phyloP scores from a whole-genome alignment of 1,140 invertebrate species.

The Tetragonula clypearis region DNA sequence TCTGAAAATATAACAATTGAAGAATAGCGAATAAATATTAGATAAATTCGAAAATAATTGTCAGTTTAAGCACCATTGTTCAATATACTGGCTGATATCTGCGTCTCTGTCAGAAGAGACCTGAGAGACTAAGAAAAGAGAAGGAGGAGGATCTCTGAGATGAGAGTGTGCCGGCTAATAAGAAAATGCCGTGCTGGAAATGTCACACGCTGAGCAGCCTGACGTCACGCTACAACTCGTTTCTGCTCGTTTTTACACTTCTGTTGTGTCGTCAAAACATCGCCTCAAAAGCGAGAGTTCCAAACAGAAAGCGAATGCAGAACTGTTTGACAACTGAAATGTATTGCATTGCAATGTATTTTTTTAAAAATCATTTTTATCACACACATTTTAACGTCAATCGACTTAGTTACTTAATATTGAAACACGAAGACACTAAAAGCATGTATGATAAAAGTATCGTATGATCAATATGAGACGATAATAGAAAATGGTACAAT shows the following conservation, averaged over 20 bases:
- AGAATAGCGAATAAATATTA: not conserved
- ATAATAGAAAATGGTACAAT: not conserved
- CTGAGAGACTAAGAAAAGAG: not conserved
- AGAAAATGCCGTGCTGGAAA: constrained; percentile 71
- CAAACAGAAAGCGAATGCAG: not conserved
- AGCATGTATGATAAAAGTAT: not conserved
- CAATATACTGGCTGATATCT: not conserved
- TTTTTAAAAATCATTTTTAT: not conserved
- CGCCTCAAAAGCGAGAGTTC: not conserved
- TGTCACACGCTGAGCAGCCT: constrained; percentile 66
- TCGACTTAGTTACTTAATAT: not conserved
- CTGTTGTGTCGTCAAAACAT: constrained; percentile 5
- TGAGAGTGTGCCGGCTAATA: constrained; percentile 53
- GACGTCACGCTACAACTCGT: constrained; percentile 45
- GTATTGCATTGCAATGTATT: no score
- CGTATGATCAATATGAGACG: not conserved
- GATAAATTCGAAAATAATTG: not conserved
- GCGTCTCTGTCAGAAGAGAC: not conserved
- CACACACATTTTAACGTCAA: not conserved
- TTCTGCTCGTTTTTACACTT: constrained; percentile 21
- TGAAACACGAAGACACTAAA: not conserved
- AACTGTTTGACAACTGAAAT: not conserved
- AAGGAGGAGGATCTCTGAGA: constrained; percentile 8
- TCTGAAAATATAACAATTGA: not conserved
- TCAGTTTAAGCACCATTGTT: constrained; percentile 1